Evolutionary conservation across 2,888 invertebrate species (phyloP), one percentile per base, ranked within the genome.

Genomic region (Hyalella azteca): DNA sequence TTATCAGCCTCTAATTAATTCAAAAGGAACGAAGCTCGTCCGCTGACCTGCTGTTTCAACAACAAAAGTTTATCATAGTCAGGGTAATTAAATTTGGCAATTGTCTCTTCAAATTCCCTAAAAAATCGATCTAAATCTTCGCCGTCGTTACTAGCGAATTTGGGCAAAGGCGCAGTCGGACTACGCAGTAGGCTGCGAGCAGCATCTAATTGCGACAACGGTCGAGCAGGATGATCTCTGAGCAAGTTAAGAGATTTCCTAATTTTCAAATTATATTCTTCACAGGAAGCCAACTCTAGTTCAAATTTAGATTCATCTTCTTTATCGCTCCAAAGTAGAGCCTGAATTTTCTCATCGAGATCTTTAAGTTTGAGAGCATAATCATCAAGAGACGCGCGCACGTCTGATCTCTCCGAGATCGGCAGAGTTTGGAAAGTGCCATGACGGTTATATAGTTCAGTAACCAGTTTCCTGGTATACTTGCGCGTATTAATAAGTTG

Each of bases 41-140:
- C 77, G 7, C 45, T 50, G 5, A 50, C 11, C 9, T 77, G 77
- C 49, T 77, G 77, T 26, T 54, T 77, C n/a, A 77, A 32, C 39
- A 77, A 50, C n/a, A 77, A 36, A 2, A 77, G 26, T 48, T 77
- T 77, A 29, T 48, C 77, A 77, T 77, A 77, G 22, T 76, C 76
- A 15, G 76, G 29, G 41, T 76, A 40, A 1, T 7, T n/a, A 40
- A 11, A 48, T 19, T 9, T 48, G 48, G 50, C 50, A 9, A 32
- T 26, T 13, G 77, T 77, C 7, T 77, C 54, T 3, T 77, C 77
- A 50, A 50, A 49, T 26, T 77, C 32, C 2, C 36, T 11, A 32
- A 77, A 50, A n/a, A 77, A 77, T 45, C 50, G 29, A 0, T 32
- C 50, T 26, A 77, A 22, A 11, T 49, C 49, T 76, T 76, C 76